Evolutionary conservation across 2,113 vertebrate species (phyloP).

Genomic region (Origma solitaria): DNA sequence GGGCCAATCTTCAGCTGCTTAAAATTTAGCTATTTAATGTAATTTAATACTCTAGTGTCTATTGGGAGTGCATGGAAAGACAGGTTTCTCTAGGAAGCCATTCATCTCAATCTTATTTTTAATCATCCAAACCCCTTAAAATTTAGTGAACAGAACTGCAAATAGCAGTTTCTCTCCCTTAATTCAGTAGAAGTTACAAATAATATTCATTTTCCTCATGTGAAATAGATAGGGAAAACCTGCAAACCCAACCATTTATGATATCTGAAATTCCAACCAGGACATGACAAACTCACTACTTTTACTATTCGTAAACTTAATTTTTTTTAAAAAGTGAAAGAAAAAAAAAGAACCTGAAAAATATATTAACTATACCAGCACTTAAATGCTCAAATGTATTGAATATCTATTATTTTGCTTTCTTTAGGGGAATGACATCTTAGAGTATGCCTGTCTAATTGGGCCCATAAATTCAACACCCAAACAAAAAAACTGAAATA

Average conservation of each 20-base stretch:
- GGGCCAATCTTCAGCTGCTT: not conserved
- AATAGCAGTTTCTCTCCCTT: not conserved
- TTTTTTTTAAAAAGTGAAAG: no score
- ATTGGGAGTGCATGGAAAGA: not conserved
- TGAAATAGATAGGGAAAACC: not conserved
- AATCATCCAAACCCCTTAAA: not conserved
- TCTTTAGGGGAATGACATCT: not conserved
- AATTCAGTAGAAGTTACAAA: not conserved
- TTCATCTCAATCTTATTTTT: not conserved
- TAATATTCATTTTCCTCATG: not conserved
- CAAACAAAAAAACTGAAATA: not conserved
- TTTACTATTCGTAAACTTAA: not conserved
- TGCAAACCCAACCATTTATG: not conserved
- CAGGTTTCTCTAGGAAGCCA: not conserved
- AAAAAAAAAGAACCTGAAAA: not conserved
- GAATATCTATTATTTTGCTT: not conserved
- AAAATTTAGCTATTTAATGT: not conserved
- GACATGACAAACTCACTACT: not conserved
- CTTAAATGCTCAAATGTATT: rapidly evolving
- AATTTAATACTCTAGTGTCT: not conserved
- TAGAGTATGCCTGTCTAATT: not conserved
- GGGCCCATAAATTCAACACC: not conserved
- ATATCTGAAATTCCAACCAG: not conserved
- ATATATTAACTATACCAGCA: not conserved
- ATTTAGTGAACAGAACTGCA: not conserved